These are phyloP conservation scores for Callionymus lyra DNA, from an alignment of 2,113 vertebrate genomes.

Conservation along the genomic window DNA sequence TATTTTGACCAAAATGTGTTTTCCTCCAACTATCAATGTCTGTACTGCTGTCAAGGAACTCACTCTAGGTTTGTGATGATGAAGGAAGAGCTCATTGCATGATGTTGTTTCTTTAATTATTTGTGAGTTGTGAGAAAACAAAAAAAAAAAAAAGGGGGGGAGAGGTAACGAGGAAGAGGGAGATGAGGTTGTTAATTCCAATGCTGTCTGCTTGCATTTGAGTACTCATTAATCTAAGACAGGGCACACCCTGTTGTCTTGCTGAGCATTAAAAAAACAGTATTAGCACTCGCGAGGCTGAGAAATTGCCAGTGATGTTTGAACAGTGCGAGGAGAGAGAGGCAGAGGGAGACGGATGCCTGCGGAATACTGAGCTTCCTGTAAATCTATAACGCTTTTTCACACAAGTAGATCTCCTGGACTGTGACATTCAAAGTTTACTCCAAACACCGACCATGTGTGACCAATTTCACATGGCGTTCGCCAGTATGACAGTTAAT, in stretches of 20 bases:
- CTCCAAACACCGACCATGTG: constrained; percentile 20
- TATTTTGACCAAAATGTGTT: too few species aligned
- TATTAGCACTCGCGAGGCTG: constrained; percentile 48
- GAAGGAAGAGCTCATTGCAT: constrained; percentile 27
- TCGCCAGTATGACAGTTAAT: constrained; percentile 24
- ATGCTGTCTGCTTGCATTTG: constrained; percentile 68
- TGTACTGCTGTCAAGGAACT: too few species aligned
- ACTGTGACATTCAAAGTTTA: constrained; percentile 51
- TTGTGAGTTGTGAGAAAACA: constrained; percentile 42
- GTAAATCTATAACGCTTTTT: constrained; percentile 21
- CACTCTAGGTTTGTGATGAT: too few species aligned
- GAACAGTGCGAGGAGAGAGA: constrained; percentile 20
- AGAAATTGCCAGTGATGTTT: constrained; percentile 52
- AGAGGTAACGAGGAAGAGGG: constrained; percentile 19
- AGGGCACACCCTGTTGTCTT: constrained; percentile 58
- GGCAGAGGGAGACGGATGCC: constrained; percentile 33
- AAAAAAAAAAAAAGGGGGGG: constrained; percentile 20
- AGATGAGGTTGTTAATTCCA: constrained; percentile 66
- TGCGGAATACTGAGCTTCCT: constrained; percentile 46
- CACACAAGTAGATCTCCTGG: constrained; percentile 24
- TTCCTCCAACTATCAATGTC: too few species aligned
- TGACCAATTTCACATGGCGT: constrained; percentile 22
- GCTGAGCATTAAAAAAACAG: constrained; percentile 44
- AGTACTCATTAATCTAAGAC: constrained; percentile 66
- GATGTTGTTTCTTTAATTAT: constrained; percentile 55